phyloP scores from a whole-genome alignment of 1,140 invertebrate genomes.

The Bombus picipes region DNA sequence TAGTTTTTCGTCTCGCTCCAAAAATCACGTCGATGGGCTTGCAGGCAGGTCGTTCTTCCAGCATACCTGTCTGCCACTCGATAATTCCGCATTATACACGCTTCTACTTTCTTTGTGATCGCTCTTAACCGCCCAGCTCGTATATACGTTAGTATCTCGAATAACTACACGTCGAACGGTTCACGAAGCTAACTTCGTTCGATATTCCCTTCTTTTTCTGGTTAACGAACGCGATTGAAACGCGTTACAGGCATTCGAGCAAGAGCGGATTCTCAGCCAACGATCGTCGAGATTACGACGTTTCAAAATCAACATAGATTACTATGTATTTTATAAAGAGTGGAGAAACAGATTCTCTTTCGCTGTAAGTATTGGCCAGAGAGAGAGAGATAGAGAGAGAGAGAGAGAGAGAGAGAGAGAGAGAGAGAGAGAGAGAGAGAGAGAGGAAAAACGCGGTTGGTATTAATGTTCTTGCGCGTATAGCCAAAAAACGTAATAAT shows the following conservation, averaged over 20 bases:
- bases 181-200: not conserved
- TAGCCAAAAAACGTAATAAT: not conserved
- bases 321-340: not conserved
- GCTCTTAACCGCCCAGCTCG: not conserved
- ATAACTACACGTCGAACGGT: too few species aligned
- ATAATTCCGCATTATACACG: slow-evolving; percentile 32
- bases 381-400: too few species aligned
- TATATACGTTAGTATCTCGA: not conserved
- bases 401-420: too few species aligned
- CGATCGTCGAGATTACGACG: not conserved
- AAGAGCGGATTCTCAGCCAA: too few species aligned
- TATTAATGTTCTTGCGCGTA: not conserved
- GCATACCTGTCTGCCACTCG: slow-evolving; percentile 16
- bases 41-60: slow-evolving; percentile 3
- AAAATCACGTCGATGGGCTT: slow-evolving; percentile 49
- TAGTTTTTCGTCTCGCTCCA: slow-evolving; percentile 52
- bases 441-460: not conserved
- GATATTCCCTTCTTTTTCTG: not conserved
- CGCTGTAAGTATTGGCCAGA: too few species aligned
- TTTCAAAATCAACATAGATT: not conserved
- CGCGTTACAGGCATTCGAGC: not conserved
- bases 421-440: too few species aligned
- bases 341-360: not conserved
- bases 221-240: not conserved
- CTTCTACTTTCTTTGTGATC: slow-evolving; percentile 32